Percentiles rank a stretch among this genome's conserved stretches.
phyloP scores from a whole-genome alignment of 2,888 invertebrate species.

The Cyclophora punctaria region DNA sequence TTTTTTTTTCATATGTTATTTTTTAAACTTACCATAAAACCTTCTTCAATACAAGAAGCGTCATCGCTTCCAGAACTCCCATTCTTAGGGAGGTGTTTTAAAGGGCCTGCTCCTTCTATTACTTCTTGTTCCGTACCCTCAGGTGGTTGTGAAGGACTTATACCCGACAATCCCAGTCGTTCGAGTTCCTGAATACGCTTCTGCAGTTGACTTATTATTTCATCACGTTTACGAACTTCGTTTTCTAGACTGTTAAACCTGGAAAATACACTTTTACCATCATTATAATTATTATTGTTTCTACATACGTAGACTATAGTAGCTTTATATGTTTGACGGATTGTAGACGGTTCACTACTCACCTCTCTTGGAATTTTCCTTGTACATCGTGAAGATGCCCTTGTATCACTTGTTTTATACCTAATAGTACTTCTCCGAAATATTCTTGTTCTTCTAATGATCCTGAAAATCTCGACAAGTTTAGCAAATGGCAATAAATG shows the following conservation, averaged over 20 bases:
- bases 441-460: conserved; percentile 85
- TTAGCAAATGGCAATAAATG: too few species aligned
- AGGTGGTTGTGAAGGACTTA: conserved; percentile 21
- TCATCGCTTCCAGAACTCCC: conserved; percentile 68
- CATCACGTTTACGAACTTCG: conserved; percentile 87
- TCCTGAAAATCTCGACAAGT: conserved; percentile 49
- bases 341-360: conserved; percentile 3
- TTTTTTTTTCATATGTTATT: not conserved
- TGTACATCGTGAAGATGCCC: conserved; percentile 82
- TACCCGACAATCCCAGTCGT: conserved; percentile 41
- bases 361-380: conserved; percentile 80
- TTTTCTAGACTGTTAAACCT: conserved; percentile 85
- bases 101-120: conserved; percentile 8
- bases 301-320: not conserved
- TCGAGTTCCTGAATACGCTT: conserved; percentile 82
- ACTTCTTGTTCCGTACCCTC: conserved; percentile 20
- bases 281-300: conserved; percentile 15
- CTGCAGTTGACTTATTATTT: conserved; percentile 86
- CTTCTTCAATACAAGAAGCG: conserved; percentile 58
- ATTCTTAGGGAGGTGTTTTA: conserved; percentile 36
- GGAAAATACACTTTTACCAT: conserved; percentile 24
- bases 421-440: conserved; percentile 85
- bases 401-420: conserved; percentile 88
- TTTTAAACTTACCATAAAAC: conserved; percentile 55
- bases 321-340: not conserved